A percentile compares a stretch with the other conserved stretches of the same genome.
Evolutionary conservation across 2,888 invertebrate species (phyloP).

Genomic region (Muschampia plurimacula): DNA sequence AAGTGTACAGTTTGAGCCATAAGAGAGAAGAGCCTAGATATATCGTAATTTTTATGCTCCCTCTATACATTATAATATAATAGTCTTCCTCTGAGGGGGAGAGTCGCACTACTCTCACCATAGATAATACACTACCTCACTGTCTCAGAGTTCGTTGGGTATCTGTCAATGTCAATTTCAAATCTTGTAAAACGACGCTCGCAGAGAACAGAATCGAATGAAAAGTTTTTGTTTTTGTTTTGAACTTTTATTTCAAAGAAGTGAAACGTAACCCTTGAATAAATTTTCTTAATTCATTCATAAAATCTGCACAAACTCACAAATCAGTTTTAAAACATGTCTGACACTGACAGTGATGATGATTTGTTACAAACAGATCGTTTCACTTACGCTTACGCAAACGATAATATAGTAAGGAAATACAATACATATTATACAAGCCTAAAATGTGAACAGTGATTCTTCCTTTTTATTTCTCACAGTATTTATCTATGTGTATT

Average conservation of each 20-base stretch:
- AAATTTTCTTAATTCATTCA: background rate
- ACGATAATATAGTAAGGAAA: background rate
- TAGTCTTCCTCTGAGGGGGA: no score
- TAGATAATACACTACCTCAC: no score
- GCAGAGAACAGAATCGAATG: background rate
- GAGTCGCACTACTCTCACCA: no score
- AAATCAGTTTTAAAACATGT: constrained; percentile 49
- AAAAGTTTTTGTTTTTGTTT: background rate
- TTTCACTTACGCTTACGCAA: background rate
- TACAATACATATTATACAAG: background rate
- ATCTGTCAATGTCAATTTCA: constrained; percentile 8
- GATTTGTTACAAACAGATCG: constrained; percentile 34
- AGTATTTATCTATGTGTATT: no score
- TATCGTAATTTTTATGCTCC: no score
- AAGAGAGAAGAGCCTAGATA: no score
- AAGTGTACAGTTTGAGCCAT: no score
- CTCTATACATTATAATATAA: no score
- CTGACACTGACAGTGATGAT: constrained; percentile 59
- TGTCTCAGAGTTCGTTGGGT: no score
- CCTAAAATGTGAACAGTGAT: background rate
- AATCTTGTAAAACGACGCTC: constrained; percentile 27
- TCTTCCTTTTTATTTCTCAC: no score
- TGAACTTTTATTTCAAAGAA: background rate
- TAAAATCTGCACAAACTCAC: background rate
- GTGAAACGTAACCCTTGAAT: background rate